These are phyloP conservation scores for Heteropelma amictum DNA, from an alignment of 2,888 invertebrate species.

Conservation along the genomic window DNA sequence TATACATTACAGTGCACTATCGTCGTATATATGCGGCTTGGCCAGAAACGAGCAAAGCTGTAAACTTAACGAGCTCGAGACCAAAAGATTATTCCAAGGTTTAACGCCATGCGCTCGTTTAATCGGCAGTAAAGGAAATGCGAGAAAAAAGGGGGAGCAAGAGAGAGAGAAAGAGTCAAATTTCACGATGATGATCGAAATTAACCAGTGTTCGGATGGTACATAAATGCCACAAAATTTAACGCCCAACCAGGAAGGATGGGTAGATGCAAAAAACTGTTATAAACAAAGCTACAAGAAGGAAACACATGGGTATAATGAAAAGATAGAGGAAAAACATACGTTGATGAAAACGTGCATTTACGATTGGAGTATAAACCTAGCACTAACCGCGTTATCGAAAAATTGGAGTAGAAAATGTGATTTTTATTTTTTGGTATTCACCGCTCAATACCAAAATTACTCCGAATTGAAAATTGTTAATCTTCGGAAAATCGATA, in stretches of 20 bases:
- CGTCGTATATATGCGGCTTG: constrained; percentile 1
- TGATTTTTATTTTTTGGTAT: too few species aligned
- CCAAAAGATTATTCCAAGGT: constrained; percentile 50
- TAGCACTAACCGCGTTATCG: too few species aligned
- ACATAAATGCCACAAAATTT: background rate
- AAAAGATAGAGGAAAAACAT: too few species aligned
- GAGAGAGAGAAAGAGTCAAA: background rate
- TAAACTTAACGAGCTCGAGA: constrained; percentile 48
- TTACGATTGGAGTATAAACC: too few species aligned
- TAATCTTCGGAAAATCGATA: too few species aligned
- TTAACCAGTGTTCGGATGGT: constrained; percentile 26
- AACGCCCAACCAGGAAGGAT: background rate
- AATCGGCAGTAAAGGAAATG: background rate
- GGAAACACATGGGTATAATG: too few species aligned
- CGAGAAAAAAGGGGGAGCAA: background rate
- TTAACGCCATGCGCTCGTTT: constrained; percentile 33
- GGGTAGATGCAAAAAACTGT: background rate
- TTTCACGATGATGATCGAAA: constrained; percentile 31
- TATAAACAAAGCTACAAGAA: background rate
- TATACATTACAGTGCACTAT: background rate
- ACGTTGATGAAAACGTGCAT: too few species aligned
- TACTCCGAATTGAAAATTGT: too few species aligned
- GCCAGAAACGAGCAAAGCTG: constrained; percentile 10
- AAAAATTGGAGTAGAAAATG: too few species aligned
- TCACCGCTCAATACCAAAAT: too few species aligned